These are phyloP conservation scores for Heliconius charithonia DNA, from an alignment of 2,888 invertebrate species.

Conservation along the genomic window DNA sequence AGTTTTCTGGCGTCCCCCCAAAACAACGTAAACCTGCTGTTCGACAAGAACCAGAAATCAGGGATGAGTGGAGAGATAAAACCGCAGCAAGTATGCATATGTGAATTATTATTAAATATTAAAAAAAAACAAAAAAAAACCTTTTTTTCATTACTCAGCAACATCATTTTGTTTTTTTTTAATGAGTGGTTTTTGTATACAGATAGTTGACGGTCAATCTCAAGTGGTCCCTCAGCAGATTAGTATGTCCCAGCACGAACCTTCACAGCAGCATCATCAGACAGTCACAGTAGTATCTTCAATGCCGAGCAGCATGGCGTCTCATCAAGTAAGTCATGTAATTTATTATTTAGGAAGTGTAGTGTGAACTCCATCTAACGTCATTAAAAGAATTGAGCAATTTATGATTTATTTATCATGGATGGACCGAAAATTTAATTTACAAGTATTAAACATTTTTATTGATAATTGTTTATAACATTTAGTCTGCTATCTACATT, in stretches of 20 bases:
- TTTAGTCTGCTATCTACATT: no score
- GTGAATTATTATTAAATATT: background rate
- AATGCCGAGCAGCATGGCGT: slow-evolving; percentile 76
- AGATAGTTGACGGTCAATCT: slow-evolving; percentile 74
- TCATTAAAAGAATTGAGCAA: no score
- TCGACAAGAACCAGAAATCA: slow-evolving; percentile 72
- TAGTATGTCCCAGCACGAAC: slow-evolving; percentile 79
- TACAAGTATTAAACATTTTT: no score
- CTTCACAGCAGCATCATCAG: slow-evolving; percentile 78
- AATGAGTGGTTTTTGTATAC: background rate
- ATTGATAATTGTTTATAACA: no score
- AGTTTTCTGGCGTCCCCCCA: slow-evolving; percentile 74
- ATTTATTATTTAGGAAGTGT: no score
- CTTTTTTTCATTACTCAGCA: background rate
- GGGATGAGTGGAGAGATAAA: slow-evolving; percentile 74
- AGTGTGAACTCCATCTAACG: no score
- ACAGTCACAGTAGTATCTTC: slow-evolving; percentile 80
- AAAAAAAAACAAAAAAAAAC: background rate
- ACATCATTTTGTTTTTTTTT: no score
- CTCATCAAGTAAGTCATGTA: slow-evolving; percentile 67
- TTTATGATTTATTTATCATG: no score
- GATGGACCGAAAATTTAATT: no score
- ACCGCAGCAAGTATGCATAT: slow-evolving; percentile 66
- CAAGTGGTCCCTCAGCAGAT: slow-evolving; percentile 77
- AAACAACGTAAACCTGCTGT: slow-evolving; percentile 72